These are phyloP conservation scores for Petromus typicus DNA, from an alignment of 2,113 vertebrate species.

Conservation along the genomic window DNA sequence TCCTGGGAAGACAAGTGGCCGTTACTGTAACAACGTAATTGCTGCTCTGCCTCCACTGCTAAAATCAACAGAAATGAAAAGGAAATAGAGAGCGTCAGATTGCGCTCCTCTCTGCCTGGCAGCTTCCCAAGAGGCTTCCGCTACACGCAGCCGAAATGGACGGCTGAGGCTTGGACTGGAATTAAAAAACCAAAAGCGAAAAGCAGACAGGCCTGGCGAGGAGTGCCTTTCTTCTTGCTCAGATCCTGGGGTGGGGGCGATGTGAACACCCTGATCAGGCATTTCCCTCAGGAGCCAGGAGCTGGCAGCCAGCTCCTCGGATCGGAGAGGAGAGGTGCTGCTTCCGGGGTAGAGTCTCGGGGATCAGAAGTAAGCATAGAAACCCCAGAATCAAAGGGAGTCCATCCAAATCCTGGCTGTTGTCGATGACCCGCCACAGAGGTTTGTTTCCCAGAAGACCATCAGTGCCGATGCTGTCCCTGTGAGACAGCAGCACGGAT, in stretches of 20 bases:
- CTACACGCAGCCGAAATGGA: background rate
- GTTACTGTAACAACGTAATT: background rate
- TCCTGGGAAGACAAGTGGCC: background rate
- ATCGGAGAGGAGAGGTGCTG: background rate
- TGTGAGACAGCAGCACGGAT: rapidly evolving
- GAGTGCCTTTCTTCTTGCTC: background rate
- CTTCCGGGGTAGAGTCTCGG: background rate
- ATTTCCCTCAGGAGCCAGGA: background rate
- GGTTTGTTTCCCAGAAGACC: background rate
- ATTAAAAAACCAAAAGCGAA: background rate
- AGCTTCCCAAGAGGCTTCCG: background rate
- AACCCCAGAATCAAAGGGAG: background rate
- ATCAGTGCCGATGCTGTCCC: rapidly evolving
- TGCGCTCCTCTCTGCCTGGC: background rate
- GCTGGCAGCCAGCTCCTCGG: background rate
- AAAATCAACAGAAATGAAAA: constrained; percentile 37
- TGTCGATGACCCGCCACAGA: background rate
- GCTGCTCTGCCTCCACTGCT: background rate
- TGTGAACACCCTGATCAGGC: background rate
- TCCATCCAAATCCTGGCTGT: background rate
- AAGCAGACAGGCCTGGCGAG: background rate
- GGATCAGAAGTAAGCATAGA: background rate
- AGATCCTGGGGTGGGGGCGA: background rate
- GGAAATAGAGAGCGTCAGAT: background rate
- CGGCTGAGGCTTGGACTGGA: background rate